Evolutionary conservation across 2,113 vertebrate species (phyloP), one percentile per base, ranked within the genome.

Genomic region (Corynorhinus townsendii): DNA sequence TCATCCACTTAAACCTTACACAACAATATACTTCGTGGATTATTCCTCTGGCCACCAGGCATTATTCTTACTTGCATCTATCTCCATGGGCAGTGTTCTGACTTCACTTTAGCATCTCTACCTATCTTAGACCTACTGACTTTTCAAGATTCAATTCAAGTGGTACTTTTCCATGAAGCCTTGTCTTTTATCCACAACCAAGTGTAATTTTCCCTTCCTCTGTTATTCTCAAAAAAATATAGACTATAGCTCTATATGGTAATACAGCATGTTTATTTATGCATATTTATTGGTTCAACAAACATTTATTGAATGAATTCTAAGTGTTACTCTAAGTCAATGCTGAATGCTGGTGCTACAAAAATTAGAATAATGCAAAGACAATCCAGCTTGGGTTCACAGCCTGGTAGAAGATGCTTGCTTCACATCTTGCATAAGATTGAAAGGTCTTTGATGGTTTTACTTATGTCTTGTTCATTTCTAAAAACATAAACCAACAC

Each of bases 131-230:
- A 40, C 3, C 2, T 79, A 80, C 11, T 79, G 22, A 20, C 28
- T 75, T 97, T 90, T 95, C 52, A 87, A 69, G 49, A 38, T 59
- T 81, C 66, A 93, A 7, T 71, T 84, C 62, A 89, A 76, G 9
- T 35, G 7, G 4, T 28, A 33, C 30, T 81, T 35, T 49, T 54
- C 71, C 76, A 20, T 30, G 28, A 93, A 81, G 33, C 2, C 14
- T 71, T 89, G 69, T 24, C 38, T 75, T 90, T 52, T 72, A 86
- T 59, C 52, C 16, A 73, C 52, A 62, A 56, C 2, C 17, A 95
- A 0, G n/a, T 38, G 3, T 49, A 86, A 86, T 75, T n/a, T 71
- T 80, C 59, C 19, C n/a, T 56, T 81, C 3, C 11, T 28, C 28
- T 84, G 15, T 72, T 82, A 38, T 43, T 64, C 28, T 86, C 75